Evolutionary conservation across 2,888 invertebrate genomes (phyloP).

Genomic region (Nomada hirtipes): DNA sequence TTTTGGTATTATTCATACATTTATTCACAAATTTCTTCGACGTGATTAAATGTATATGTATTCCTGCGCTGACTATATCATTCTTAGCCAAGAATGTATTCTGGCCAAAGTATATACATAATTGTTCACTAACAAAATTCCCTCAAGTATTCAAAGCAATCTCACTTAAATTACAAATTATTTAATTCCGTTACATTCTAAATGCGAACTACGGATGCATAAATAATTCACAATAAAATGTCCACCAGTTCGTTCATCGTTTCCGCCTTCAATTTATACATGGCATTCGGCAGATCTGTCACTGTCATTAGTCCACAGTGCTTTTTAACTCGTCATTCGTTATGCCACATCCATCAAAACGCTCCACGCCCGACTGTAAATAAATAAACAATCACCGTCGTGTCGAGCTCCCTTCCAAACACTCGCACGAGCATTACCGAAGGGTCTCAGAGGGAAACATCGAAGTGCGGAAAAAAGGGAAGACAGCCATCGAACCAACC

Average conservation of each 20-base stretch:
- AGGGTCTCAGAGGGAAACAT: conserved; percentile 15
- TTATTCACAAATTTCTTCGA: too few relatives aligned
- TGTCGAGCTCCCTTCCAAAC: conserved; percentile 1
- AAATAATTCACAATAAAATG: too few relatives aligned
- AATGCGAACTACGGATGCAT: too few relatives aligned
- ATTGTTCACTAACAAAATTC: too few relatives aligned
- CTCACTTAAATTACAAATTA: too few relatives aligned
- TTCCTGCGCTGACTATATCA: too few relatives aligned
- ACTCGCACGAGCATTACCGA: not conserved
- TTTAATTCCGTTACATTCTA: too few relatives aligned
- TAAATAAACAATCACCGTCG: conserved; percentile 30
- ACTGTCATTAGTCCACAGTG: not conserved
- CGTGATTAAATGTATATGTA: too few relatives aligned
- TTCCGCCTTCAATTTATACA: not conserved
- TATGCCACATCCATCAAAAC: not conserved
- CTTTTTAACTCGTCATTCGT: not conserved
- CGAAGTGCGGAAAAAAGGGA: conserved; percentile 17
- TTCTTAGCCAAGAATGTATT: too few relatives aligned
- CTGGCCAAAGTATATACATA: too few relatives aligned
- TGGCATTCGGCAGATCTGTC: not conserved
- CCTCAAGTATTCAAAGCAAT: too few relatives aligned
- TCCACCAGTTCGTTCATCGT: not conserved
- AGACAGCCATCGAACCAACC: conserved; percentile 42
- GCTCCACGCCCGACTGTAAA: not conserved
- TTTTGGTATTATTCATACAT: too few relatives aligned